These are phyloP conservation scores for Aythya fuligula DNA, from an alignment of 2,797 vertebrate genomes.

Conservation along the genomic window DNA sequence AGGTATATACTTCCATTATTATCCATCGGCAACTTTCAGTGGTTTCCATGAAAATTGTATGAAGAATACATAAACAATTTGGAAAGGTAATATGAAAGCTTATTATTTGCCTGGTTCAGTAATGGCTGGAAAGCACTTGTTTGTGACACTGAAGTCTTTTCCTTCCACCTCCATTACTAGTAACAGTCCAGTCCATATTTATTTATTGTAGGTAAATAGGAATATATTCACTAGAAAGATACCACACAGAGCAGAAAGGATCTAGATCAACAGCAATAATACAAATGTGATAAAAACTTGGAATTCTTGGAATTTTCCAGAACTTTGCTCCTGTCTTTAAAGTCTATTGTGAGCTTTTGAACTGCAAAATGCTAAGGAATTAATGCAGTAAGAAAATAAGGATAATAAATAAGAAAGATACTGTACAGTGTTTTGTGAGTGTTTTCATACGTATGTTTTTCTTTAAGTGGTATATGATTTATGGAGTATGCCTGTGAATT, in stretches of 20 bases:
- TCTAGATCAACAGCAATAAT: neutral
- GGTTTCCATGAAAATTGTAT: neutral
- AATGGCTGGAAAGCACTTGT: fast-evolving
- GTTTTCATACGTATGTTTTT: constrained; percentile 6
- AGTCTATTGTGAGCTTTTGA: neutral
- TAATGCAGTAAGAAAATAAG: neutral
- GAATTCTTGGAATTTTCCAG: neutral
- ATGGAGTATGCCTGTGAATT: constrained; percentile 14
- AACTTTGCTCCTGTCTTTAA: neutral
- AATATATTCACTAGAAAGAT: neutral
- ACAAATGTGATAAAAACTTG: neutral
- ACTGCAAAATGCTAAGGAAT: neutral
- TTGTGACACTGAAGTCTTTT: neutral
- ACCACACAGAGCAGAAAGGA: neutral
- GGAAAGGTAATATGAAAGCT: neutral
- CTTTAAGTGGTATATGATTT: constrained; percentile 44
- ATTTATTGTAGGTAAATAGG: neutral
- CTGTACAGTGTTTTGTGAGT: neutral
- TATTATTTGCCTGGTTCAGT: neutral
- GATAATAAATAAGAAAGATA: neutral
- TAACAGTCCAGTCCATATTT: neutral
- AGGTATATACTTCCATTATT: neutral
- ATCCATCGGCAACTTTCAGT: neutral
- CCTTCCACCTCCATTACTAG: neutral
- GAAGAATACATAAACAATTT: neutral